Evolutionary conservation across 2,888 invertebrate species (phyloP), one percentile per base, ranked within the genome.

Genomic region (Dorcus hopei): DNA sequence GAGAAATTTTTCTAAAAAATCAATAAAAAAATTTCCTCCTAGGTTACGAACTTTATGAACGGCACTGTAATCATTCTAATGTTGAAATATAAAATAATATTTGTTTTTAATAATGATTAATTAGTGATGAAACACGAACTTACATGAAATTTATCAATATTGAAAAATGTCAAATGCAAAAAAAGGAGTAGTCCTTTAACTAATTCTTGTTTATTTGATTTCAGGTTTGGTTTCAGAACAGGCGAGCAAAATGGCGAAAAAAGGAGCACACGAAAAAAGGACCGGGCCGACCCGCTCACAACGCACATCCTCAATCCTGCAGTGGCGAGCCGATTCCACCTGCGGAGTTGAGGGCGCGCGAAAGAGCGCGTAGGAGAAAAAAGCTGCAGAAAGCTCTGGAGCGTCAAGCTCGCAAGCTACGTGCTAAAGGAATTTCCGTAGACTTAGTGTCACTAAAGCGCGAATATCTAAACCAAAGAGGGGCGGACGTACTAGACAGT

Each of bases 221-320:
- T 11, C 87, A 98, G 97, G 98, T 99, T 63, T 99, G 98, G 98
- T 99, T 99, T 82, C 99, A 99, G 83, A 99, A 99, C 82, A 87
- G 99, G 39, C 85, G 98, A 61, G 99, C 99, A 52, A 99, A 99
- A 80, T 99, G 98, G 95, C 87, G 98, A 63, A 99, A 99, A 83
- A 95, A 96, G 81, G 98, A 99, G 80, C 96, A 98, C 81, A 97
- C 97, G 58, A 95, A 96, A 81, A 98, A 97, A 78, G 97, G 97
- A 14, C 97, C 97, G 0, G 97, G 98, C 0, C 88, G 98, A 79
- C 97, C 97, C 45, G 96, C 97, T 5, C 97, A 97, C 82, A 97
- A 97, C 81, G 96, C 97, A 4, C 97, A 97, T 77, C 97, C 97
- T 0, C 96, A 97, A 78, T 95, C 96, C 54, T 97, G 97, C 80